These are phyloP conservation scores for Didymodactylos carnosus DNA, from an alignment of 2,888 invertebrate species.

Conservation along the genomic window DNA sequence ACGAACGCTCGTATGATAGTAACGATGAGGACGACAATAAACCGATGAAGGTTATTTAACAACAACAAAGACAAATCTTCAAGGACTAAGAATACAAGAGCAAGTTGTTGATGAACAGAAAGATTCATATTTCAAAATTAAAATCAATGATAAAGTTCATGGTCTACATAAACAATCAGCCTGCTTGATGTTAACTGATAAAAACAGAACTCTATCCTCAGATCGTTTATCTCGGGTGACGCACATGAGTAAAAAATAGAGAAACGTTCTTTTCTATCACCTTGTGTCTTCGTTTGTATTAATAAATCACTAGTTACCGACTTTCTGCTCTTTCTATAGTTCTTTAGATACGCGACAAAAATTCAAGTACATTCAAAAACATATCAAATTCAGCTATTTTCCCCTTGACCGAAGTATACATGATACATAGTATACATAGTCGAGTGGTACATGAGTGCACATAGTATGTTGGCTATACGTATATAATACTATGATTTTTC, in stretches of 20 bases:
- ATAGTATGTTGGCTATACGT: too few relatives aligned
- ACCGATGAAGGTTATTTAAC: too few relatives aligned
- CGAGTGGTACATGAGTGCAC: too few relatives aligned
- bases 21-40: too few relatives aligned
- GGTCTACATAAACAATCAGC: not conserved
- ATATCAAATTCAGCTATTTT: too few relatives aligned
- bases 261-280: not conserved
- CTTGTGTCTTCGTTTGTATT: not conserved
- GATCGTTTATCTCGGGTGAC: not conserved
- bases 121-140: not conserved
- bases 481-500: too few relatives aligned
- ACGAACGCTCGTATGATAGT: too few relatives aligned
- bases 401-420: too few relatives aligned
- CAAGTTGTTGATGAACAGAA: not conserved
- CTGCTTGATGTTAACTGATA: not conserved
- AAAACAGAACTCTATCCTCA: not conserved
- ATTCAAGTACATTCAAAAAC: too few relatives aligned
- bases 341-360: too few relatives aligned
- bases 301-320: not conserved
- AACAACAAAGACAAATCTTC: not conserved
- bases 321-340: not conserved
- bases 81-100: not conserved
- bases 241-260: not conserved
- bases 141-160: not conserved
- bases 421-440: too few relatives aligned